Base-by-base conservation (phyloP, 2,113 vertebrate species). In the Calyptommatus sinebrachiatus region DNA sequence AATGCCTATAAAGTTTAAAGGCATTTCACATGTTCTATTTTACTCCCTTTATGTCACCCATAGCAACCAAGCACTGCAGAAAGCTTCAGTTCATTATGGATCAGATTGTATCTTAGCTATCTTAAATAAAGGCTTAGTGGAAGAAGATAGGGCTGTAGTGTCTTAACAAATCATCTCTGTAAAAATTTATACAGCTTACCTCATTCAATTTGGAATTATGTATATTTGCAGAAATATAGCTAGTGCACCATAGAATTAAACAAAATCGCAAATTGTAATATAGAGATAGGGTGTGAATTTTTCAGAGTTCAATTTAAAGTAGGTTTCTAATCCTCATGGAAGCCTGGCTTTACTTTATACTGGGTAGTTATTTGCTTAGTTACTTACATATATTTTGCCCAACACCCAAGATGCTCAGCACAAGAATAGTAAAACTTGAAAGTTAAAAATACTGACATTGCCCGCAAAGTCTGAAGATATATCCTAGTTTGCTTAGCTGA, bases 41-140 rank as follows among this genome's bases (percentile, higher is more conserved):
- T 73, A 89, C 92, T 94, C 93, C 88, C 89, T 88, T 82, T 89
- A 89, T 79, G 92, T 94, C 91, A 90, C 95, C 93, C 94, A 91
- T 95, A 88, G 94, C 94, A 95, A 95, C 95, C 88, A 89, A 87
- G 89, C 91, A 90, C 90, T 84, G 91, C 94, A 90, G 91, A 93
- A 93, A 94, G 92, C 92, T 84, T 91, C 84, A 91, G 92, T 89
- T 92, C 87, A 90, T 91, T 87, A 86, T 88, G 89, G 91, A 90
- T 91, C 92, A 87, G 93, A 89, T 92, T 89, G 91, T 84, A 88
- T 91, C 91, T 91, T 89, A 87, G 91, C 91, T 91, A 91, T 92
- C 92, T 91, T 84, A 78, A 79, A 85, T 72, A 75, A 87, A 90
- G 80, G 73, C 85, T 80, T 84, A 84, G 72, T 93, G 93, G 79